Conservation (phyloP, 1,140 invertebrate genomes). For the Paraescarpia echinospica region DNA sequence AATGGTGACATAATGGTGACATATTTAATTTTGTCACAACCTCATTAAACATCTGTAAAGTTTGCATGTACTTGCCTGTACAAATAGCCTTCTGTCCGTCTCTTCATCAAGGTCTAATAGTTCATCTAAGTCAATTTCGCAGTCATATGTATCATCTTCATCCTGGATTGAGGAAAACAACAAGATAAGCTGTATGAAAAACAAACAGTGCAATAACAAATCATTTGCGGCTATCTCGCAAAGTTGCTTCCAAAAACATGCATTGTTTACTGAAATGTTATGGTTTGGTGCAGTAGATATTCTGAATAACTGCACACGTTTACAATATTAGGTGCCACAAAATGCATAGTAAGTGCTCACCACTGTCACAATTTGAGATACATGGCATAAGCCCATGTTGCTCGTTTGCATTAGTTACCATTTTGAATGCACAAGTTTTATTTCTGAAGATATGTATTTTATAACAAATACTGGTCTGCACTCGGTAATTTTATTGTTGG, state of each 20-base stretch:
- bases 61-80: slow-evolving; percentile 65
- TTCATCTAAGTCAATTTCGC: slow-evolving; percentile 92
- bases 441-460: background rate
- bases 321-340: background rate
- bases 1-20: no score
- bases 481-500: background rate
- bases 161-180: slow-evolving; percentile 39
- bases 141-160: slow-evolving; percentile 63
- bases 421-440: background rate
- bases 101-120: slow-evolving; percentile 89
- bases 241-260: background rate
- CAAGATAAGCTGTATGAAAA: slow-evolving; percentile 8
- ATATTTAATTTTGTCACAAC: no score
- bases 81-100: slow-evolving; percentile 77
- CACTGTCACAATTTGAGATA: background rate
- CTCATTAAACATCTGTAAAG: background rate
- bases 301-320: background rate
- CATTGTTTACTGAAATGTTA: background rate
- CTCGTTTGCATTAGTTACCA: background rate
- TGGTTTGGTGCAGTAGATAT: background rate
- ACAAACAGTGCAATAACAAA: background rate
- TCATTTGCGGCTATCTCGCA: background rate
- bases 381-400: background rate
- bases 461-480: background rate
- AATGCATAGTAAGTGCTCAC: background rate